Evolutionary conservation across 2,888 invertebrate species (phyloP), one percentile per base, ranked within the genome.

Genomic region (Cyclophora albipunctata): DNA sequence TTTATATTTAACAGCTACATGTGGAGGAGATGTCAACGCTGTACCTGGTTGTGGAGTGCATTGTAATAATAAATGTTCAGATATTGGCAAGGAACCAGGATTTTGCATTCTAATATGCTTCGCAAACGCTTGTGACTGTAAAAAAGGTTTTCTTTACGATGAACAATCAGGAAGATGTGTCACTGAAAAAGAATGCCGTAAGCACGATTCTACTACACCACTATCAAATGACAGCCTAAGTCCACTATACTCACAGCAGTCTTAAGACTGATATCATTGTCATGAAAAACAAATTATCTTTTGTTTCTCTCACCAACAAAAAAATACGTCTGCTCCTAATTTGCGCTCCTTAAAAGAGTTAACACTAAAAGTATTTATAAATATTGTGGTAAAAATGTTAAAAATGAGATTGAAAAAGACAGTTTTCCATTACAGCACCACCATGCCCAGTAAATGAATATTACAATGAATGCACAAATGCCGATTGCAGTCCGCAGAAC

Each of bases 101-200:
- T 0, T 40, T 3, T 70, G 70, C 37, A 3, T 42, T 2, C 0
- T 5, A 3, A 44, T 52, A 34, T 68, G 67, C 4, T 48, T 59
- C 6, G 6, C 5, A 7, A 48, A 58, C 33, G 62, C 59, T 3
- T 73, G 73, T 49, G 62, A 66, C 3, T 73, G 73, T 42, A 67
- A 54, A 49, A 5, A 60, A 4, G 66, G 57, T 2, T 67, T 48
- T 41, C 57, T 59, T 0, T 59, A 48, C 3, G 69, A 73, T 33
- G 57, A 58, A 4, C 58, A 59, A 45, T 53, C 40, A 5, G 37
- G 55, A 3, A 59, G 54, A 51, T 73, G 73, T 47, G 67, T 69
- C 3, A 7, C 7, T 0, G 66, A 66, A 34, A 35, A 60, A 44
- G 5, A 70, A 0, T 72, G 72, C 51, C 55, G 72, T 73, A 57